Evolutionary conservation across 2,113 vertebrate genomes (phyloP), one percentile per base, ranked within the genome.

Genomic region (Turdus rufiventris): DNA sequence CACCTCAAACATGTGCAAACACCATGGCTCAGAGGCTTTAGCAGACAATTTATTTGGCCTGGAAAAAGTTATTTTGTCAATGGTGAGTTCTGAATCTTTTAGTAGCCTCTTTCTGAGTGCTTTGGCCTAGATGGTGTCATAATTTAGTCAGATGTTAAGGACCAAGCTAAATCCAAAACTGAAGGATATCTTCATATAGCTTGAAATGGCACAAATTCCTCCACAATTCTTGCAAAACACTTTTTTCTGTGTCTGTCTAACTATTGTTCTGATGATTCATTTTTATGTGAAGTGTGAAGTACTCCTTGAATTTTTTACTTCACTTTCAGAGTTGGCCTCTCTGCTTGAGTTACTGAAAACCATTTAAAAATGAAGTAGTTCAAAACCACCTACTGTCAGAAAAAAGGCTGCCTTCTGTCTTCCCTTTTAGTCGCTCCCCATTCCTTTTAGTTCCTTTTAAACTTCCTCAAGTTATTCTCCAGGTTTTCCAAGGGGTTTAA

Each of bases 251-350:
- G 29, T 79, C 76, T 71, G 11, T 80, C 71, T 76, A 29, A 83
- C 90, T 90, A 82, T 85, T 29, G 34, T 73, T 79, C 47, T 0
- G 25, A 33, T 63, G 25, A 16, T 83, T 80, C 79, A 43, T 88
- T 94, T 91, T 71, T 90, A 66, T 88, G 43, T 70, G 88, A 63
- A 93, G 78, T 56, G 28, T 76, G 88, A 89, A 90, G 54, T 85
- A 93, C 85, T 96, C 60, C 79, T 89, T 88, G 72, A 90, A 92
- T 88, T 94, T 87, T 79, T 60, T 51, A 90, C 85, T 95, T 54
- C 57, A 70, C 54, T 95, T 85, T 65, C 88, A 73, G 88, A 85
- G 75, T 74, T 88, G 89, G 54, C 47, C 51, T 93, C 91, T 91
- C 88, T 67, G 58, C 56, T 83, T 85, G 78, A 96, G 88, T 63